phyloP scores from a whole-genome alignment of 1,140 invertebrate species.

The Manduca sexta region DNA sequence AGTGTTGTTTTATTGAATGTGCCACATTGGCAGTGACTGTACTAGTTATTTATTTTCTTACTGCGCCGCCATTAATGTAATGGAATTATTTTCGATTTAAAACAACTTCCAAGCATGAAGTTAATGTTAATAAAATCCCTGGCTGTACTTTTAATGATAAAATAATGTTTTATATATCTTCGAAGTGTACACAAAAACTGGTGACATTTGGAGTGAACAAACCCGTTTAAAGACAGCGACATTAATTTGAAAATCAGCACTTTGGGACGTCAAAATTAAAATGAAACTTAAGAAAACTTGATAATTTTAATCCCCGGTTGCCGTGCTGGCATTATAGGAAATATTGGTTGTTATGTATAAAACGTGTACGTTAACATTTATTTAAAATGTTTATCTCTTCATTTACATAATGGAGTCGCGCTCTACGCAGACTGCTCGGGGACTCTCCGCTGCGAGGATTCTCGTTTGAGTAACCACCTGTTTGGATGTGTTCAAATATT shows the following conservation, averaged over 20 bases:
- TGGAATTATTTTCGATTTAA: too few species aligned
- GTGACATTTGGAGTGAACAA: not conserved
- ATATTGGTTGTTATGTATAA: slow-evolving; percentile 12
- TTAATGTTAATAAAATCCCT: too few species aligned
- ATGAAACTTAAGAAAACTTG: slow-evolving; percentile 7
- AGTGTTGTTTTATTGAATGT: not conserved
- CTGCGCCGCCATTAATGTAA: too few species aligned
- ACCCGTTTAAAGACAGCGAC: not conserved
- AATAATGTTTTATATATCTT: too few species aligned
- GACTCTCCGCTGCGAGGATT: slow-evolving; percentile 13
- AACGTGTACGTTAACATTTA: slow-evolving; percentile 21
- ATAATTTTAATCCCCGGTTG: slow-evolving; percentile 15
- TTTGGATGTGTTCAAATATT: slow-evolving; percentile 3
- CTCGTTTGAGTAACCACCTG: slow-evolving; percentile 15
- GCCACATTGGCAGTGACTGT: not conserved
- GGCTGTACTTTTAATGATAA: too few species aligned
- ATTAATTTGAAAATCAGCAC: not conserved
- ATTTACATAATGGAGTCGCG: slow-evolving; percentile 31
- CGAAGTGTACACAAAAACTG: not conserved
- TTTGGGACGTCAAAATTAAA: slow-evolving; percentile 1
- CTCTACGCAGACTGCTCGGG: slow-evolving; percentile 29
- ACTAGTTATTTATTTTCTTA: not conserved
- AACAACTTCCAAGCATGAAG: too few species aligned
- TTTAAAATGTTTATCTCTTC: slow-evolving; percentile 34
- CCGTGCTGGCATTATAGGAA: slow-evolving; percentile 10